Conservation (phyloP, 2,797 vertebrate species). For the Antrozous pallidus region DNA sequence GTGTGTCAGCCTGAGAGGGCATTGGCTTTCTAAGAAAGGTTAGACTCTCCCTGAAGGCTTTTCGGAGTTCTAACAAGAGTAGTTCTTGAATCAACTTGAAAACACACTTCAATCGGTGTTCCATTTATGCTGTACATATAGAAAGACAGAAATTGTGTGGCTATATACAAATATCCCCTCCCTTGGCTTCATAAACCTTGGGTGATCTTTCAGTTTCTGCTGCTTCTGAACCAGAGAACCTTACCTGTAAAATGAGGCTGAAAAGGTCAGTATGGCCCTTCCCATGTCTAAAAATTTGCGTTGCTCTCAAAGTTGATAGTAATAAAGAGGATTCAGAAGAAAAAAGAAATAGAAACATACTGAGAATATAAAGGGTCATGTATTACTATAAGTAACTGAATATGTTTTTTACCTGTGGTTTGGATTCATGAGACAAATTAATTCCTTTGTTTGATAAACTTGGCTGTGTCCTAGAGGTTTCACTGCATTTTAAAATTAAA, state of each 20-base stretch:
- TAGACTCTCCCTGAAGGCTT: not conserved
- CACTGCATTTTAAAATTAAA: constrained; percentile 60
- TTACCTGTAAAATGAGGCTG: not conserved
- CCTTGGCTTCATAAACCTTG: not conserved
- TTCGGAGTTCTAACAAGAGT: constrained; percentile 19
- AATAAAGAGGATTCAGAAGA: constrained; percentile 20
- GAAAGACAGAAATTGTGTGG: not conserved
- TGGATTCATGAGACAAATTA: constrained; percentile 50
- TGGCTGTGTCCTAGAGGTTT: constrained; percentile 45
- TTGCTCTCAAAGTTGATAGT: not conserved
- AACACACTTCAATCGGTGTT: not conserved
- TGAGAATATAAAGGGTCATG: constrained; percentile 27
- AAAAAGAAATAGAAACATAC: constrained; percentile 10
- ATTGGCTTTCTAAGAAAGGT: not conserved
- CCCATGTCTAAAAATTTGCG: not conserved
- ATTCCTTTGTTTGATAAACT: constrained; percentile 61
- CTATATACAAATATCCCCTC: not conserved
- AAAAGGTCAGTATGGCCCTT: not conserved
- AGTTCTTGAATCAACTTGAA: not conserved
- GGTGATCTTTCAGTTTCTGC: not conserved
- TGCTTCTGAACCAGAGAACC: not conserved
- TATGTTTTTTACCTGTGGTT: constrained; percentile 26
- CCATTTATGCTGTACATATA: not conserved
- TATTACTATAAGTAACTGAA: constrained; percentile 40
- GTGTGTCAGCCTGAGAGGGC: not conserved